Base-by-base conservation (phyloP, 2,888 invertebrate genomes). In the Argyresthia goedartella region DNA sequence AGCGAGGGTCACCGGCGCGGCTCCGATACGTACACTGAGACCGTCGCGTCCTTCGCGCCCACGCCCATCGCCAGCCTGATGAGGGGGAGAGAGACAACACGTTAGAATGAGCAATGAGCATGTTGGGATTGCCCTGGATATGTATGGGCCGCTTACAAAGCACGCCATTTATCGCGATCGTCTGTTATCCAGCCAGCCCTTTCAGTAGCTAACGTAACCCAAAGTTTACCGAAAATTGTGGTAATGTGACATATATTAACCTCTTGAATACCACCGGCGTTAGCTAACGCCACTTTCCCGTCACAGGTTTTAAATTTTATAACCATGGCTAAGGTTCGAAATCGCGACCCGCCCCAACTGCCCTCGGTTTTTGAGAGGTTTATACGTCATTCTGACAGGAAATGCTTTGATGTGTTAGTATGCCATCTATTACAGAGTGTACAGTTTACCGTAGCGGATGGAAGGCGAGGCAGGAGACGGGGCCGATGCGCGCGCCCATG, bases 401-500 rank as follows among this genome's bases (percentile, higher is more conserved):
- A n/a, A n/a, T n/a, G n/a, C n/a, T n/a, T n/a, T n/a, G n/a, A n/a
- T n/a, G n/a, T n/a, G n/a, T n/a, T n/a, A n/a, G n/a, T n/a, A n/a
- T n/a, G n/a, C n/a, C n/a, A n/a, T n/a, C n/a, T n/a, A n/a, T n/a
- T n/a, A n/a, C n/a, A n/a, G n/a, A n/a, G 25, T 25, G 25, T 25
- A 25, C 2, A 25, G 25, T 2, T 39, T 11, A 50, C 50, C 81
- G 87, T 63, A 95, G 91, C 41, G 96, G 95, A 78, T 98, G 98
- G 86, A 97, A 98, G 59, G 93, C 91, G 64, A 98, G 87, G 71
- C 95, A 96, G 61, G 92, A 92, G 55, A 97, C 94, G 46, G 96
- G 93, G 14, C 95, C 95, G 63, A 95, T 94, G 69, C 95, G 89
- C 62, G 95, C 92, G 55, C 91, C 91, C 89, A 95, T 94, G 84